phyloP scores from a whole-genome alignment of 2,888 invertebrate genomes.

The Drosophila paracracens region DNA sequence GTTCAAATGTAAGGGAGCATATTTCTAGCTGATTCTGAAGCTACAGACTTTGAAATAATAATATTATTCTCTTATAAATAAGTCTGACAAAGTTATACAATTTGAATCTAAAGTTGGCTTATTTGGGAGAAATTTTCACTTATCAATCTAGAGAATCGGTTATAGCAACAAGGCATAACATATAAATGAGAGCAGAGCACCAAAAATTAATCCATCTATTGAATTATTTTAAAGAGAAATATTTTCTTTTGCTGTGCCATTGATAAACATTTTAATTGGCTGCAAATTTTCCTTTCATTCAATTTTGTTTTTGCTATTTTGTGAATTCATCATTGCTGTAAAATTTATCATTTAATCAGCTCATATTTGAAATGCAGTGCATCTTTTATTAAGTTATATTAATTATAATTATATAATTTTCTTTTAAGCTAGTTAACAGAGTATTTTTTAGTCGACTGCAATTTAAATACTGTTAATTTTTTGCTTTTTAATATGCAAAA shows the following conservation, averaged over 20 bases:
- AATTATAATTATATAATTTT: background rate
- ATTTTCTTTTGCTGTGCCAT: background rate
- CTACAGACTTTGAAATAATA: background rate
- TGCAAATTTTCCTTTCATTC: background rate
- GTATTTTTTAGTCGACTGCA: background rate
- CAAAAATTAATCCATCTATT: background rate
- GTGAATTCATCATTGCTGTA: background rate
- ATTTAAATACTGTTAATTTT: conserved; percentile 26
- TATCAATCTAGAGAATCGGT: background rate
- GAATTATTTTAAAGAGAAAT: background rate
- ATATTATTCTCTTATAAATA: background rate
- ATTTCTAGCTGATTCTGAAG: background rate
- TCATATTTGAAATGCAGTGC: too few relatives aligned
- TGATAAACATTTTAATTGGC: background rate
- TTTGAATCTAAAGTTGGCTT: background rate
- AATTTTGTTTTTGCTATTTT: background rate
- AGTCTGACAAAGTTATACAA: background rate
- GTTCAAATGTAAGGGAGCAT: background rate
- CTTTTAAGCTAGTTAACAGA: background rate
- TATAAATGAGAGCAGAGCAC: background rate
- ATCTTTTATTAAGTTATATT: too few relatives aligned
- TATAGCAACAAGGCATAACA: background rate
- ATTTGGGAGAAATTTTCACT: background rate
- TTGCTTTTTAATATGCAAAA: conserved; percentile 64
- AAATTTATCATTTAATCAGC: background rate